These are phyloP conservation scores for Scaptomyza tumidula DNA, from an alignment of 2,888 invertebrate genomes.

Conservation along the genomic window DNA sequence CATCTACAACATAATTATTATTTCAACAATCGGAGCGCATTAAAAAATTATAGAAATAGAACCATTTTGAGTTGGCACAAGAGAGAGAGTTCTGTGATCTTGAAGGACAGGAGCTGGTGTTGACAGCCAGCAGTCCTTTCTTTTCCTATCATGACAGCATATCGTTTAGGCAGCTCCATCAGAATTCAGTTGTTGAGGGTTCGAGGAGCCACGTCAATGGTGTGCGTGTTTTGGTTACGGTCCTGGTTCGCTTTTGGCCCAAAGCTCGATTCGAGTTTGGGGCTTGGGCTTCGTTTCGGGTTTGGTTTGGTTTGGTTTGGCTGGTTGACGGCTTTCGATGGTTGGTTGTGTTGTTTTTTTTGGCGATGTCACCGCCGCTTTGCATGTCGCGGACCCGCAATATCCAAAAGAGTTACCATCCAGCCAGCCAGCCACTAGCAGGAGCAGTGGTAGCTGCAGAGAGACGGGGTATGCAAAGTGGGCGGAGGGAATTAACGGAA, in stretches of 20 bases:
- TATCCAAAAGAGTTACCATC: slow-evolving; percentile 49
- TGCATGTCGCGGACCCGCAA: slow-evolving; percentile 73
- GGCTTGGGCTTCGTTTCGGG: slow-evolving; percentile 1
- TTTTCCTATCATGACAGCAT: slow-evolving; percentile 9
- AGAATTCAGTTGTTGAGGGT: slow-evolving; percentile 54
- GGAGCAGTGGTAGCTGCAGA: neutral
- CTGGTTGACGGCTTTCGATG: slow-evolving; percentile 18
- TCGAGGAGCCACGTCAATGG: slow-evolving; percentile 45
- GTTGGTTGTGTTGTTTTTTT: slow-evolving; percentile 6
- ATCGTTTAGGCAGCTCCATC: slow-evolving; percentile 27
- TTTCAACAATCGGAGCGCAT: neutral
- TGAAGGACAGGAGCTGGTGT: slow-evolving; percentile 11
- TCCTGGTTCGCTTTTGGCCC: slow-evolving; percentile 24
- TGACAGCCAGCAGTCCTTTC: slow-evolving; percentile 8
- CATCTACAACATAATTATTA: neutral
- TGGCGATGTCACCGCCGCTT: slow-evolving; percentile 79
- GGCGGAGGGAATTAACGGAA: slow-evolving; percentile 75
- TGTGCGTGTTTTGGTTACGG: slow-evolving; percentile 61
- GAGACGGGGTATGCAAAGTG: slow-evolving; percentile 1
- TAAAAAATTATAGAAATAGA: slow-evolving; percentile 10
- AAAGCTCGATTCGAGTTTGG: neutral
- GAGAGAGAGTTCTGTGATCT: neutral
- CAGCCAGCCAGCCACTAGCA: slow-evolving; percentile 1
- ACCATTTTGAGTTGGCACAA: neutral
- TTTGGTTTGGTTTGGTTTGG: slow-evolving; percentile 9